These are phyloP conservation scores for Phorcus lineatus DNA, from an alignment of 2,888 invertebrate species.

Conservation along the genomic window DNA sequence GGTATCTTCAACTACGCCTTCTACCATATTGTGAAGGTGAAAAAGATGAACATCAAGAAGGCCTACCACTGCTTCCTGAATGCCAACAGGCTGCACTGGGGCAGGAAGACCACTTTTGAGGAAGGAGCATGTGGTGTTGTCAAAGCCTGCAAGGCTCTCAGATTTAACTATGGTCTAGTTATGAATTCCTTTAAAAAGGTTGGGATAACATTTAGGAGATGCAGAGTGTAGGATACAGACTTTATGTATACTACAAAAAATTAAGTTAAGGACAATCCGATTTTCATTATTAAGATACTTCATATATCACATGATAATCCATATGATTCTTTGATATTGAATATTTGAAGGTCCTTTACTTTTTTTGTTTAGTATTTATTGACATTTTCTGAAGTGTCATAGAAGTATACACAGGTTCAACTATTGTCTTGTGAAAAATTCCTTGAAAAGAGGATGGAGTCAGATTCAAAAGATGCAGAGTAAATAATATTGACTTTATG, in stretches of 20 bases:
- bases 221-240: slow-evolving; percentile 11
- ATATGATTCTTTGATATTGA: too few species aligned
- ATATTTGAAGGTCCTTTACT: too few species aligned
- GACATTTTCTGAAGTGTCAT: too few species aligned
- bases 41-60: slow-evolving; percentile 24
- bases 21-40: slow-evolving; percentile 32
- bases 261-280: too few species aligned
- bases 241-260: too few species aligned
- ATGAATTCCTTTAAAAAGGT: slow-evolving; percentile 40
- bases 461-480: slow-evolving; percentile 35
- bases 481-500: too few species aligned
- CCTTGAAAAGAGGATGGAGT: slow-evolving; percentile 47
- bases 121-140: slow-evolving; percentile 50
- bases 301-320: too few species aligned
- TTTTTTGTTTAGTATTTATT: too few species aligned
- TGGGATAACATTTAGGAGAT: slow-evolving; percentile 42
- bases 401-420: too few species aligned
- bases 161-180: slow-evolving; percentile 35
- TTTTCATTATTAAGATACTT: too few species aligned
- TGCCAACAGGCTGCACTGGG: slow-evolving; percentile 53
- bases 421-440: slow-evolving; percentile 26
- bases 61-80: slow-evolving; percentile 46
- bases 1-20: slow-evolving; percentile 52
- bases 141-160: slow-evolving; percentile 48
- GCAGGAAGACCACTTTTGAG: slow-evolving; percentile 33